Evolutionary conservation across 2,888 invertebrate genomes (phyloP), one percentile per base, ranked within the genome.

Genomic region (Tinea trinotella): DNA sequence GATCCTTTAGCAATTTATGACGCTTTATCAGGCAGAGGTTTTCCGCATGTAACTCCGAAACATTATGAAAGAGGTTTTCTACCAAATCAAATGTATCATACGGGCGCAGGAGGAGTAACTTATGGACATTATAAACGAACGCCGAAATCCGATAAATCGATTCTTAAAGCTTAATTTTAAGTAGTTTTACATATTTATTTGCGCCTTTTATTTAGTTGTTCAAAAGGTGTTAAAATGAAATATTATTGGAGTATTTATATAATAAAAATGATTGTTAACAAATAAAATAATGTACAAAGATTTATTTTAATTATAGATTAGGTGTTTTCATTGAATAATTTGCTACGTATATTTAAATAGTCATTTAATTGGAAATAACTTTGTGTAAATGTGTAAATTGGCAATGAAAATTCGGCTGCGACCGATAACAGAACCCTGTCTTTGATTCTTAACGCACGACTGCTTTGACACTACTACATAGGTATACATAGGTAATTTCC

Each of bases 11-110:
- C 71, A 1, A 75, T 79, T 0, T 87, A 83, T 36, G 87, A 87
- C 24, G 78, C 81, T 1, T 59, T 87, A 53, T 71, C 19, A 18
- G 76, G 74, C 0, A 68, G 77, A 13, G 72, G 74, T 53, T 68
- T 70, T 35, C 60, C 68, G 1, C 64, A 60, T 54, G 53, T 63
- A 6, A 12, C 12, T 10, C 77, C 81, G 1, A 70, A 76, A 54
- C 73, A 79, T 58, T 79, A 68, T 49, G 85, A 87, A 58, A 63
- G 79, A 60, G 87, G 87, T 1, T 87, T 87, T 57, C 65, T 84
- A 4, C 87, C 87, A 1, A 87, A 87, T 57, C 86, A 87, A 61
- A 79, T 86, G 74, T 86, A 81, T 54, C 79, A 83, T 15, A 86
- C 85, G 0, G 79, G 71, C 0, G 71, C 68, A 0, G 87, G 87